Percentiles rank a stretch among this genome's conserved stretches.
These are phyloP conservation scores for Torymus tubicola DNA, from an alignment of 2,888 invertebrate genomes.

Conservation along the genomic window DNA sequence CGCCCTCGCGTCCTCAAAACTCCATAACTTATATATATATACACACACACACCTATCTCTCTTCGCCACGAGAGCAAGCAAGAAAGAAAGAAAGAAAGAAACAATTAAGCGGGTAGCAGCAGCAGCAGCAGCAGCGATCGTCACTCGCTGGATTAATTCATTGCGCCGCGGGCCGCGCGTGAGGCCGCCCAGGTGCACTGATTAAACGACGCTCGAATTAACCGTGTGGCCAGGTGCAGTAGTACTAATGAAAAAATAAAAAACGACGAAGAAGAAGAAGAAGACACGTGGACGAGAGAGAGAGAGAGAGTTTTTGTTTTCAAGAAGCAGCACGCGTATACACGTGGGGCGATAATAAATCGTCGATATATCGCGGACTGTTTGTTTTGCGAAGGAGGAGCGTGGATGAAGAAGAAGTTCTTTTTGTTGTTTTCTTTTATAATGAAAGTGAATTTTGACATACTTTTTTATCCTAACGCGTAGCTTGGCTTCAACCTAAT, in stretches of 20 bases:
- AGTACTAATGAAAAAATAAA: neutral
- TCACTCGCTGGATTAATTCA: slow-evolving; percentile 69
- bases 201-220: slow-evolving; percentile 67
- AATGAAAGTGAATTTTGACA: too few species aligned
- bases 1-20: neutral
- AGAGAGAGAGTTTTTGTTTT: too few species aligned
- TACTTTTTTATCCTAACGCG: too few species aligned
- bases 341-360: too few species aligned
- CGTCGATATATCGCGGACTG: too few species aligned
- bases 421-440: too few species aligned
- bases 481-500: too few species aligned
- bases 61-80: neutral
- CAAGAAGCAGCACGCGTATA: too few species aligned
- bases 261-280: neutral
- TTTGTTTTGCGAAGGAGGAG: too few species aligned
- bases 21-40: slow-evolving; percentile 39
- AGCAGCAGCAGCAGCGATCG: slow-evolving; percentile 55
- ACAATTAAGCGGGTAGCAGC: slow-evolving; percentile 48
- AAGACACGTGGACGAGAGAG: neutral
- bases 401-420: too few species aligned
- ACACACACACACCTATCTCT: neutral
- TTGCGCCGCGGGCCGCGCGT: slow-evolving; percentile 59
- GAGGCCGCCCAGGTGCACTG: slow-evolving; percentile 65
- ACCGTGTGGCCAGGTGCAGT: slow-evolving; percentile 54
- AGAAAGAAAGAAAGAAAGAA: slow-evolving; percentile 26